Conservation (phyloP, 2,888 invertebrate species). For the Eugnorisma glareosa region DNA sequence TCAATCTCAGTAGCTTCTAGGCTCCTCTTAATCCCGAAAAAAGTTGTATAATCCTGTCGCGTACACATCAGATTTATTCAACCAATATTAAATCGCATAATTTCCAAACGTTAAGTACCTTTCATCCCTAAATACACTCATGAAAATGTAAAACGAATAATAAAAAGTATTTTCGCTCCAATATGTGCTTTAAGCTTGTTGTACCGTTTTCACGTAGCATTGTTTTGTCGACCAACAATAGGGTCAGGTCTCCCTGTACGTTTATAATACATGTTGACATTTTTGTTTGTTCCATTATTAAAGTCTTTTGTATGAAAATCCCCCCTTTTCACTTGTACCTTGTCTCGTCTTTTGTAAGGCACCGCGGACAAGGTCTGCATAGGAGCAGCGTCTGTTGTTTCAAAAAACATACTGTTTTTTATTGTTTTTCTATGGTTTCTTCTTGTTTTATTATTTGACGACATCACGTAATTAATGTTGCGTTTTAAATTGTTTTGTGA, state of each 20-base stretch:
- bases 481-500: slow-evolving; percentile 34
- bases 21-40: slow-evolving; percentile 27
- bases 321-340: slow-evolving; percentile 58
- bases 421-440: slow-evolving; percentile 28
- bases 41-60: slow-evolving; percentile 22
- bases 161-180: slow-evolving; percentile 53
- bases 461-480: slow-evolving; percentile 50
- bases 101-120: slow-evolving; percentile 48
- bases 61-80: slow-evolving; percentile 21
- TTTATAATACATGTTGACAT: slow-evolving; percentile 81
- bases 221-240: slow-evolving; percentile 64
- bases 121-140: slow-evolving; percentile 46
- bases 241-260: slow-evolving; percentile 55
- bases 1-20: slow-evolving; percentile 11
- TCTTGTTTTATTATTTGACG: slow-evolving; percentile 36
- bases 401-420: slow-evolving; percentile 33
- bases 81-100: slow-evolving; percentile 42
- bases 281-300: slow-evolving; percentile 83
- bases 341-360: slow-evolving; percentile 59
- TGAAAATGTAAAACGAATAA: slow-evolving; percentile 47
- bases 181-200: slow-evolving; percentile 63
- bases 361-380: slow-evolving; percentile 43
- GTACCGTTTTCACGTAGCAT: slow-evolving; percentile 62
- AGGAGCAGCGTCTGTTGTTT: slow-evolving; percentile 43
- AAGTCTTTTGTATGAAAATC: slow-evolving; percentile 83